Percentiles rank a stretch among this genome's conserved stretches.
These are phyloP conservation scores for Eupeodes latifasciatus DNA, from an alignment of 2,888 invertebrate species.

Conservation along the genomic window DNA sequence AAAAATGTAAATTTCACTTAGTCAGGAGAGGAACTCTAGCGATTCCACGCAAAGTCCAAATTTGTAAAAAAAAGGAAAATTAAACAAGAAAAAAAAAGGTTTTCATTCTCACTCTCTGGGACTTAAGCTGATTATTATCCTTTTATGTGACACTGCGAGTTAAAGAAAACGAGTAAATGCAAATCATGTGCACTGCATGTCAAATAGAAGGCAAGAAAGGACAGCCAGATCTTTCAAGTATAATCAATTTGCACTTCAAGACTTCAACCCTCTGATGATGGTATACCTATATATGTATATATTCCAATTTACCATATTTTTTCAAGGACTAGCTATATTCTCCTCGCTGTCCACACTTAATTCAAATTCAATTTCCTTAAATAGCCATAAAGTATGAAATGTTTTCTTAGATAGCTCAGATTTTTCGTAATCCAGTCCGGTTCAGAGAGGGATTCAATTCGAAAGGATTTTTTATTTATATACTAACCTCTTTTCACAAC, in stretches of 20 bases:
- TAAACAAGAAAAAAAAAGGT: conserved; percentile 12
- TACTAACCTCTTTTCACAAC: conserved; percentile 8
- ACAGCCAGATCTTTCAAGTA: conserved; percentile 45
- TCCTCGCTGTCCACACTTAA: conserved; percentile 51
- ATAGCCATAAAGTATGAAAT: conserved; percentile 74
- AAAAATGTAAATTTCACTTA: conserved; percentile 71
- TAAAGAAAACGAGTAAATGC: conserved; percentile 73
- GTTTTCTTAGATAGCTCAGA: conserved; percentile 58
- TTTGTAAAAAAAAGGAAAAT: conserved; percentile 52
- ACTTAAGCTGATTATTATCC: conserved; percentile 72
- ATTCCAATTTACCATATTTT: conserved; percentile 33
- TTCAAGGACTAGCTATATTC: conserved; percentile 21
- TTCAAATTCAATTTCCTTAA: conserved; percentile 76
- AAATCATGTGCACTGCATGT: conserved; percentile 76
- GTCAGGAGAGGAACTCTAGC: conserved; percentile 42
- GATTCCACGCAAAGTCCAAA: conserved; percentile 65
- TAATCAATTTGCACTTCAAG: conserved; percentile 72
- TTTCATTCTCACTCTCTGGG: conserved; percentile 28
- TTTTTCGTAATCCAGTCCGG: conserved; percentile 53
- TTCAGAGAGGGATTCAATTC: conserved; percentile 11
- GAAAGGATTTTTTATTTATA: conserved; percentile 28
- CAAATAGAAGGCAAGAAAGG: conserved; percentile 65
- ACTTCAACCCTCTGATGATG: neutral
- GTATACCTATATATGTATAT: too few relatives aligned
- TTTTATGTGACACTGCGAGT: conserved; percentile 63